Base-by-base conservation (phyloP, 1,140 invertebrate genomes). In the Halesus radiatus region DNA sequence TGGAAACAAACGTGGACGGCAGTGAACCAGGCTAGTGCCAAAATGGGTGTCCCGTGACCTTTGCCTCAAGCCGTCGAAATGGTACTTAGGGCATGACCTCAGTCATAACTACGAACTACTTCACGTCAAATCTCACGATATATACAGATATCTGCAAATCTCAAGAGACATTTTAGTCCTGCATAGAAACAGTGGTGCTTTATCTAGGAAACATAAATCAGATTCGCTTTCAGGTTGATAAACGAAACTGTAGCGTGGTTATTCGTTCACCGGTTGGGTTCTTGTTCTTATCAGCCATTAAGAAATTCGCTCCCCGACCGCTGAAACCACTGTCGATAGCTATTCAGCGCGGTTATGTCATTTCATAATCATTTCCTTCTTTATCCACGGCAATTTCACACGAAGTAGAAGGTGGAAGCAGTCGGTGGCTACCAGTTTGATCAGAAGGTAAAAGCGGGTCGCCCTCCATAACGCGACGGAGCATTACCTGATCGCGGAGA, bases 351-450 rank as follows among this genome's bases (percentile, higher is more conserved):
- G 52, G 58, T 76, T 76, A 76, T 76, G 58, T 77, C 76, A 66
- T 81, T 77, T 77, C 80, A 72, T 73, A 81, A 81, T 68, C 76
- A 76, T 53, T 81, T 81, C 80, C 80, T 81, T 78, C 76, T 78
- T 78, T 64, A 78, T 60, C 76, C 68, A 72, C 68, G 18, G 53
- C 80, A 60, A 78, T 81, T 81, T 81, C 76, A 81, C 72, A 81
- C 72, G 53, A 50, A 50, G 62, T 72, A 54, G 45, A 37, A n/a
- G 37, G 16, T 64, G 26, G 20, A 45, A 45, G 37, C 37, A 29
- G 56, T 75, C 23, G 32, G 52, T 68, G 70, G 76, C 32, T 81
- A 77, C 80, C 60, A 72, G 58, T 75, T 56, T 73, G 16, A 45
- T 70, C 66, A n/a, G 53, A 75, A 58, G 72, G 76, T 75, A 81